Evolutionary conservation across 2,888 invertebrate species (phyloP), one percentile per base, ranked within the genome.

Genomic region (Calameuta pallipes): DNA sequence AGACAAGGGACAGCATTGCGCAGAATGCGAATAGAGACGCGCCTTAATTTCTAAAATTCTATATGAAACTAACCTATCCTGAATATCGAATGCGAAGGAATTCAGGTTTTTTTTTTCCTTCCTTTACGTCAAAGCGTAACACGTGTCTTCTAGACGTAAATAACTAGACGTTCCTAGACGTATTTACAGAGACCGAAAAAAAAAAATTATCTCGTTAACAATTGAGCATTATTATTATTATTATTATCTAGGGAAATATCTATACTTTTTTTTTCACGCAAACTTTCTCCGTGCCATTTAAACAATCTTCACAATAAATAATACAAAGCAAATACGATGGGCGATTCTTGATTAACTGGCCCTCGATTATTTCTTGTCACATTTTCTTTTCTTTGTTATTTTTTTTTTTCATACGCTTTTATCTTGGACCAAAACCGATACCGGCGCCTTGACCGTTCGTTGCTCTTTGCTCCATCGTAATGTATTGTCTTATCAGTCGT

Each of bases 401-500:
- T 0, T 56, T 23, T 23, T 56, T 56, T 2, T 23, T 23, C 23
- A 6, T 2, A 23, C 23, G 56, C 56, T 31, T 78, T 88, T 90
- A 91, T 91, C 91, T 90, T 83, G 90, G 86, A 70, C 89, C 89
- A 74, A 89, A 91, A 37, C 87, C 85, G 3, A 81, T 83, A 34
- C 80, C 82, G 69, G 87, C 85, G 35, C 83, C 82, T 79, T 90
- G 91, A 79, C 86, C 86, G 78, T 89, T 91, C 33, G 87, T 89
- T 69, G 91, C 87, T 76, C 94, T 92, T 90, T 96, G 95, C 88
- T 96, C 96, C 92, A 98, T 96, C 87, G 97, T 97, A 90, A 99
- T 98, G 93, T 99, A 99, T 92, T 99, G 99, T 41, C 98, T 94
- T 89, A 99, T 98, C 87, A 99, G 94, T 83, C 98, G 95, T 75